Evolutionary conservation across 1,140 invertebrate species (phyloP).

Genomic region (Helicoverpa zea): DNA sequence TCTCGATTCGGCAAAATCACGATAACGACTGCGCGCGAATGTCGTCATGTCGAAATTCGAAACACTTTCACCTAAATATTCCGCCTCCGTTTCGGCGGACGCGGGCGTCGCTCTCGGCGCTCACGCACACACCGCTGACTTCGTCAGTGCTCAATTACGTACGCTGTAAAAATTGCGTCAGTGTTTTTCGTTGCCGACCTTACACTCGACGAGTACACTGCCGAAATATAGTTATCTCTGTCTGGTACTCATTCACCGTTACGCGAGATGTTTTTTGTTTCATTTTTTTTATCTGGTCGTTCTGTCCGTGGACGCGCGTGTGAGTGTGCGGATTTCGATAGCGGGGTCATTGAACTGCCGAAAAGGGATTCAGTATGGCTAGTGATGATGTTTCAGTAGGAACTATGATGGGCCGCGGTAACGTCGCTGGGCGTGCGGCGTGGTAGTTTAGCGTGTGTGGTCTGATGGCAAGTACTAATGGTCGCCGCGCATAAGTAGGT

Average conservation of each 20-base stretch:
- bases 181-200: slow-evolving; percentile 84
- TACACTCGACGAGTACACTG: slow-evolving; percentile 73
- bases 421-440: slow-evolving; percentile 62
- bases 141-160: slow-evolving; percentile 82
- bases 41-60: slow-evolving; percentile 86
- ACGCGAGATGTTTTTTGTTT: slow-evolving; percentile 78
- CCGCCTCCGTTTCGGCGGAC: slow-evolving; percentile 85
- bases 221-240: slow-evolving; percentile 86
- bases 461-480: slow-evolving; percentile 68
- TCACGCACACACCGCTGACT: slow-evolving; percentile 81
- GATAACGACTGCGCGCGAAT: slow-evolving; percentile 86
- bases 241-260: slow-evolving; percentile 81
- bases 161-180: slow-evolving; percentile 86
- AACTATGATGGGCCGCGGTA: slow-evolving; percentile 74
- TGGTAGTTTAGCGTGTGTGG: slow-evolving; percentile 65
- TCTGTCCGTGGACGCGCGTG: slow-evolving; percentile 78
- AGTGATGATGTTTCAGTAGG: slow-evolving; percentile 73
- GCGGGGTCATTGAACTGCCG: slow-evolving; percentile 81
- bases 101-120: slow-evolving; percentile 85
- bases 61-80: slow-evolving; percentile 87
- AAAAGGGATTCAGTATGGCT: slow-evolving; percentile 82
- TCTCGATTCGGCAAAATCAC: slow-evolving; percentile 86
- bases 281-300: slow-evolving; percentile 81
- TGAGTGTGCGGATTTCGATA: slow-evolving; percentile 86
- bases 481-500: slow-evolving; percentile 76